phyloP scores from a whole-genome alignment of 2,113 vertebrate genomes.

The Ondatra zibethicus region DNA sequence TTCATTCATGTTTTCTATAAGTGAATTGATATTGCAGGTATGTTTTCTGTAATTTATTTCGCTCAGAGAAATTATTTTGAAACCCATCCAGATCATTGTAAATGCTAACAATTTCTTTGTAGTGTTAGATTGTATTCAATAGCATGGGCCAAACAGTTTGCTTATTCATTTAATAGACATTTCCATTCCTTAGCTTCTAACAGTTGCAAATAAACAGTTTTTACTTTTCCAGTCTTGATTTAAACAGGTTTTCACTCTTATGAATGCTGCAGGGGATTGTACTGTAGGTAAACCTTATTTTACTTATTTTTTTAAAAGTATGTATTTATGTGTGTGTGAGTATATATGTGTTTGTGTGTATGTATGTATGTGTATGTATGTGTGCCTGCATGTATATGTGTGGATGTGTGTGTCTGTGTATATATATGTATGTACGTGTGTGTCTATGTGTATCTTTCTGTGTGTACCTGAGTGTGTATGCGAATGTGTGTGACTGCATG shows the following conservation, averaged over 20 bases:
- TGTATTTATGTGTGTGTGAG: background rate
- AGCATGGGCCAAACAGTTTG: accelerated
- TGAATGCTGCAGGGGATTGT: accelerated
- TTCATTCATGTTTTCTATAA: background rate
- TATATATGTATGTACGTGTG: background rate
- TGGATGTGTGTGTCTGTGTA: accelerated
- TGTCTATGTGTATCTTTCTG: background rate
- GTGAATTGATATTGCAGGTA: accelerated
- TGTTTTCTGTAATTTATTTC: background rate
- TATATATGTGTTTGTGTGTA: accelerated
- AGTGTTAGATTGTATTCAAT: background rate
- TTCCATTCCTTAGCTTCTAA: background rate
- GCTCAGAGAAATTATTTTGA: background rate
- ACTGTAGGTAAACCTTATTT: too few species aligned
- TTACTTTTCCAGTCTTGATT: background rate
- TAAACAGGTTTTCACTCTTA: background rate
- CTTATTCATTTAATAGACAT: background rate
- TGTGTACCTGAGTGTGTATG: background rate
- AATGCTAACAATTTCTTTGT: background rate
- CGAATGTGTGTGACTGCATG: background rate
- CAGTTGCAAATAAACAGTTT: background rate
- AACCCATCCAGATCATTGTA: background rate
- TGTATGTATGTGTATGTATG: too few species aligned
- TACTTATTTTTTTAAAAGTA: background rate
- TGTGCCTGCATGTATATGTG: background rate